Percentiles rank a stretch among this genome's conserved stretches.
phyloP scores from a whole-genome alignment of 2,113 vertebrate species.

The Copsychus sechellarum region DNA sequence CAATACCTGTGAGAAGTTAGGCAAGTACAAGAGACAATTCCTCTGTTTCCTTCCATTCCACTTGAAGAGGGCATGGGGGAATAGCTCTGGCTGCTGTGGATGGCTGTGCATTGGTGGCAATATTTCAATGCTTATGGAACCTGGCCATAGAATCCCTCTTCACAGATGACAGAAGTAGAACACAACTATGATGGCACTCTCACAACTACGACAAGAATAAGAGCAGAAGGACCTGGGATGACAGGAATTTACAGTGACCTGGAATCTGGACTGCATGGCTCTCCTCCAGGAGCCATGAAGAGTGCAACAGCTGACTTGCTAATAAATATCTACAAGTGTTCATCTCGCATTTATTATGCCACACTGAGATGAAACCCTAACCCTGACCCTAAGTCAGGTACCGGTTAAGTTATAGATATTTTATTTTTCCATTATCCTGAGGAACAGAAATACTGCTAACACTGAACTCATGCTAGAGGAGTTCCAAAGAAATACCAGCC shows the following conservation, averaged over 20 bases:
- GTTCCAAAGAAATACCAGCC: not conserved
- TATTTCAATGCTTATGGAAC: not conserved
- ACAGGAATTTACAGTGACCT: not conserved
- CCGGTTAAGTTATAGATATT: not conserved
- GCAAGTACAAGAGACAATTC: not conserved
- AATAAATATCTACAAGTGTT: conserved; percentile 6
- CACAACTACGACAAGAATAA: not conserved
- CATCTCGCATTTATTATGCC: not conserved
- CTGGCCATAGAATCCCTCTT: not conserved
- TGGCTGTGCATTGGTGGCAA: not conserved
- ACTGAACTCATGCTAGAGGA: not conserved
- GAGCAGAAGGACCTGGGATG: not conserved
- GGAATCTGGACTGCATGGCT: not conserved
- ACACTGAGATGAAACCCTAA: not conserved
- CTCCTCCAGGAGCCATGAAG: not conserved
- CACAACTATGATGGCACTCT: not conserved
- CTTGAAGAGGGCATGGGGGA: not conserved
- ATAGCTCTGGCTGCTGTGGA: not conserved
- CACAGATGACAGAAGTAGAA: not conserved
- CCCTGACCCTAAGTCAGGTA: not conserved
- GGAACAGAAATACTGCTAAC: not conserved
- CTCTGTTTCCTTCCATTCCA: not conserved
- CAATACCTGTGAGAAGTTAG: not conserved
- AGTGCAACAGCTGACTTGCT: conserved; percentile 25
- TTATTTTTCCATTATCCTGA: conserved; percentile 1